Evolutionary conservation across 2,888 invertebrate species (phyloP), one percentile per base, ranked within the genome.

Genomic region (Cyclophora punctaria): DNA sequence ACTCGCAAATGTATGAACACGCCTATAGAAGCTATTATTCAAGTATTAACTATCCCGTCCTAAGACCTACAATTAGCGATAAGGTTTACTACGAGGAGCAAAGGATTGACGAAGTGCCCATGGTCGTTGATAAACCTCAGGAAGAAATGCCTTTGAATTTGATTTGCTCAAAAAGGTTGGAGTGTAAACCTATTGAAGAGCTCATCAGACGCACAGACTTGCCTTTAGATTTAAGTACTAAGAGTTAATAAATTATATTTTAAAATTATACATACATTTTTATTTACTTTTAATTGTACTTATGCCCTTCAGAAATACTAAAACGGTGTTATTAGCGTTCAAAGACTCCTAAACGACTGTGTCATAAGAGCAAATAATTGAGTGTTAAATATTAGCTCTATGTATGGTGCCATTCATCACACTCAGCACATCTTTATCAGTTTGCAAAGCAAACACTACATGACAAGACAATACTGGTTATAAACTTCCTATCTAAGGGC

Each of bases 181-280:
- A 84, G 48, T 80, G 73, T 69, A 78, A 67, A 48, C 75, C 83
- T 34, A 73, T 84, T 47, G 82, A 81, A 55, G 76, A 80, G 51
- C 75, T 84, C 76, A 73, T 85, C 72, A 80, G 71, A 67, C 73
- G 75, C 44, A 75, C 89, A 57, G 91, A 91, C 73, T 78, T 87
- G 61, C 92, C 92, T 49, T 80, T 92, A 83, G 92, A 92, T 84
- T 90, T 92, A 83, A 91, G 91, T 73, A 89, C 89, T 59, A 89
- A 89, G 64, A 89, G 87, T 83, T 79, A 71, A 74, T 62, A 55
- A 58, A 53, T 57, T 56, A 58, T 61, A 64, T 58, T 57, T 50
- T n/a, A 44, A 4, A 42, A 6, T 46, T 44, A 3, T 5, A 20
- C 20, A 20, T 4, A 35, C 3, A 1, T 4, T 52, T 47, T 52